Evolutionary conservation across 2,797 vertebrate genomes (phyloP).

Genomic region (Denticeps clupeoides): DNA sequence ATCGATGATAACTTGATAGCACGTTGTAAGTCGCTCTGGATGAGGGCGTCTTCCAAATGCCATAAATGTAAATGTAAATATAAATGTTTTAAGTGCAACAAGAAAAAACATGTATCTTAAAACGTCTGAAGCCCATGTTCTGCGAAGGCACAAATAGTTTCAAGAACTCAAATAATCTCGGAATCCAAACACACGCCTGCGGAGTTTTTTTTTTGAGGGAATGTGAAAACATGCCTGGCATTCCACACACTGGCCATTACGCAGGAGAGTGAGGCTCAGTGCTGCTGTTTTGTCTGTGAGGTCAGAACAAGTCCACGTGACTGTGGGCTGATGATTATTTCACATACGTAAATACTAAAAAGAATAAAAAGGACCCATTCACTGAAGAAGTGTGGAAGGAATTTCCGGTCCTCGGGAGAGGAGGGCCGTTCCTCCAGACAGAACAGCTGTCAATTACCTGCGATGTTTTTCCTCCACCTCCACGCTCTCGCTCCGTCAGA

Average conservation of each 20-base stretch:
- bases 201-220: slow-evolving; percentile 45
- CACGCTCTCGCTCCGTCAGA: background rate
- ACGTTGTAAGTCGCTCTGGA: no score
- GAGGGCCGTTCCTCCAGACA: background rate
- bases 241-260: slow-evolving; percentile 49
- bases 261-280: slow-evolving; percentile 9
- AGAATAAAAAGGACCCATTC: no score
- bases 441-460: background rate
- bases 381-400: no score
- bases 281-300: slow-evolving; percentile 33
- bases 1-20: no score
- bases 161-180: background rate
- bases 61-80: no score
- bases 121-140: no score
- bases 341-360: background rate
- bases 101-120: no score
- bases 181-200: slow-evolving; percentile 17
- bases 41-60: no score
- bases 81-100: no score
- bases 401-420: background rate
- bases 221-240: slow-evolving; percentile 55
- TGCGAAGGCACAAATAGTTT: background rate
- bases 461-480: background rate
- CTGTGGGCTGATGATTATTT: background rate
- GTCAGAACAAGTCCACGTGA: slow-evolving; percentile 18